Conservation (phyloP, 2,113 vertebrate species). For the Menura novaehollandiae region DNA sequence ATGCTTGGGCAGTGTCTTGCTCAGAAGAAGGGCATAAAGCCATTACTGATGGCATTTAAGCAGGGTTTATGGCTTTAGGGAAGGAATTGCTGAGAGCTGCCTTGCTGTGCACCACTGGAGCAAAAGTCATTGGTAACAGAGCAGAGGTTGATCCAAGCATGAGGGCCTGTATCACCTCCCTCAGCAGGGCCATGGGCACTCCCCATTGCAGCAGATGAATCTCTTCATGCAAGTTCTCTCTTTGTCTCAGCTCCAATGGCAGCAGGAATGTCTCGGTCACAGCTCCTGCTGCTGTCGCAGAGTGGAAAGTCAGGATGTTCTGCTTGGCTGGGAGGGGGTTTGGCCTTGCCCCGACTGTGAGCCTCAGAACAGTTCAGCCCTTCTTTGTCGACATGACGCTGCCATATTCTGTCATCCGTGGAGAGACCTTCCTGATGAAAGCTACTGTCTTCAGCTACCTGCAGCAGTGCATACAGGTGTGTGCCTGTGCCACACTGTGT, state of each 20-base stretch:
- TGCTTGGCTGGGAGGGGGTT: slow-evolving; percentile 78
- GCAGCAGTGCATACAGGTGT: slow-evolving; percentile 65
- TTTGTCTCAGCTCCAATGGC: slow-evolving; percentile 41
- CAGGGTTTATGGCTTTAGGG: background rate
- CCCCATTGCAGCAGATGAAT: background rate
- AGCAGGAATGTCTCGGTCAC: slow-evolving; percentile 35
- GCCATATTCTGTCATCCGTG: slow-evolving; percentile 78
- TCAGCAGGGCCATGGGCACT: background rate
- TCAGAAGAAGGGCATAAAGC: background rate
- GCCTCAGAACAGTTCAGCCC: slow-evolving; percentile 77
- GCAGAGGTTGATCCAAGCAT: background rate
- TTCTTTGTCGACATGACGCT: slow-evolving; percentile 81
- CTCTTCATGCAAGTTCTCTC: background rate
- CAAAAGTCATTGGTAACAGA: background rate
- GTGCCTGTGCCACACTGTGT: background rate
- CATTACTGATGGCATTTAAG: background rate
- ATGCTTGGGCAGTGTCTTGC: background rate
- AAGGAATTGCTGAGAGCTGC: background rate
- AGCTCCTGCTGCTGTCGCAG: slow-evolving; percentile 76
- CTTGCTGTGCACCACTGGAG: background rate
- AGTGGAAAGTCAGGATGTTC: slow-evolving; percentile 81
- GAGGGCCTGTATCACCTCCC: background rate
- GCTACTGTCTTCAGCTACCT: slow-evolving; percentile 81
- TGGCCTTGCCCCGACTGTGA: slow-evolving; percentile 69
- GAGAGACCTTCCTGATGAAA: slow-evolving; percentile 80